Base-by-base conservation (phyloP, 2,888 invertebrate genomes). In the Orthonychiurus folsomi region DNA sequence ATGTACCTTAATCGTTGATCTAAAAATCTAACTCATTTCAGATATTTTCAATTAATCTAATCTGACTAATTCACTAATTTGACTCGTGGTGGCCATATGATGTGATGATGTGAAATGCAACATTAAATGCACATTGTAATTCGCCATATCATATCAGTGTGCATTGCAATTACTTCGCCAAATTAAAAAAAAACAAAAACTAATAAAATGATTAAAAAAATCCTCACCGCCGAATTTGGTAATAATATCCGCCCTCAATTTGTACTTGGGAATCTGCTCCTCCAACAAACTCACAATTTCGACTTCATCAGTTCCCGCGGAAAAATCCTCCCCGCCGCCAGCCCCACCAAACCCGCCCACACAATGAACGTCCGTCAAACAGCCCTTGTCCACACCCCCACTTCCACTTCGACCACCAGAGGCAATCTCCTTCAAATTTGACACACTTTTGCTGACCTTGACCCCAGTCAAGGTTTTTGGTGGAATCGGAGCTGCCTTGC, bases 251-350 rank as follows among this genome's bases (percentile, higher is more conserved):
- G 93, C 93, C 77, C 95, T 85, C 68, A 96, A 84, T 76, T 87
- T 89, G 80, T 96, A 96, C 76, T 87, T 86, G 60, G 95, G 95
- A 78, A 95, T 92, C 79, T 92, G 89, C 79, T 95, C 94, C 80
- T 93, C 90, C 73, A 95, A 82, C 73, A 95, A 83, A 78, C 93
- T 93, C 79, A 95, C 88, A 76, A 95, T 91, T 81, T 95, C 94
- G 76, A 95, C 93, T 83, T 95, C 95, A 66, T 72, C 72, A 54
- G 21, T 23, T 25, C 25, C 56, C n/a, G 18, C 50, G 50, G 48
- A 24, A 12, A 18, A 23, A 47, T 48, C 50, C n/a, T 25, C 25
- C 47, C 59, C 50, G 12, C 18, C 62, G 28, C 53, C 52, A 21
- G 58, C 58, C 12, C 58, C 59, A 63, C 65, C 60, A 60, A 24